Base-by-base conservation (phyloP, 1,140 invertebrate species). In the Drosophila littoralis region DNA sequence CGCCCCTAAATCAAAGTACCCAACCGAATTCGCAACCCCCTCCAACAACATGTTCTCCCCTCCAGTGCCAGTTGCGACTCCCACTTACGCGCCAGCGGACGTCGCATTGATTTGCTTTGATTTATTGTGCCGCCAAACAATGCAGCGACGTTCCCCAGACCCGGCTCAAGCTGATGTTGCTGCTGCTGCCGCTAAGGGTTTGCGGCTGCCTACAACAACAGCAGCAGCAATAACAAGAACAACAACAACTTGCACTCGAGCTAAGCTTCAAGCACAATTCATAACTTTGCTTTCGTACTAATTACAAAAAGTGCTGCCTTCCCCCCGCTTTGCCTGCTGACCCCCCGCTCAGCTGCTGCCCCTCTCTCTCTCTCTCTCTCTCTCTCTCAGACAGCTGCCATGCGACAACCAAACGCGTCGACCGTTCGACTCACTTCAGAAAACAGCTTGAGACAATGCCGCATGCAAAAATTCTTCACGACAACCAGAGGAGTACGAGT, bases 61-160 rank as follows among this genome's bases (percentile, higher is more conserved):
- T n/a, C 6, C 15, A 2, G 10, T 28, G 17, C 2, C 12, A n/a
- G 5, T 13, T 61, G 7, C 43, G 17, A 33, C 13, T 57, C 33
- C 52, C 60, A 57, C 68, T 57, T 64, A 28, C 13, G 45, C 45
- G 63, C 17, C 66, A 60, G 36, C 71, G 66, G 66, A 57, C 66
- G 66, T 63, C 64, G 77, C 85, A 91, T 91, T 90, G 89, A 91
- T 91, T 91, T 91, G 78, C 89, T 91, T 91, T 91, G 89, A 91
- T 91, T 91, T 91, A 91, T 91, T 91, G 88, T 91, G 68, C 61
- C 36, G 60, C 68, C 68, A 46, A 75, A 88, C 83, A 82, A 83
- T 79, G 61, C 75, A 67, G 65, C 60, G 52, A 71, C 63, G 75
- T 71, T 77, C 58, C 71, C 66, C 81, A 70, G 51, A 42, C 65